These are phyloP conservation scores for Ochotona princeps DNA, from an alignment of 2,113 vertebrate species.

Conservation along the genomic window DNA sequence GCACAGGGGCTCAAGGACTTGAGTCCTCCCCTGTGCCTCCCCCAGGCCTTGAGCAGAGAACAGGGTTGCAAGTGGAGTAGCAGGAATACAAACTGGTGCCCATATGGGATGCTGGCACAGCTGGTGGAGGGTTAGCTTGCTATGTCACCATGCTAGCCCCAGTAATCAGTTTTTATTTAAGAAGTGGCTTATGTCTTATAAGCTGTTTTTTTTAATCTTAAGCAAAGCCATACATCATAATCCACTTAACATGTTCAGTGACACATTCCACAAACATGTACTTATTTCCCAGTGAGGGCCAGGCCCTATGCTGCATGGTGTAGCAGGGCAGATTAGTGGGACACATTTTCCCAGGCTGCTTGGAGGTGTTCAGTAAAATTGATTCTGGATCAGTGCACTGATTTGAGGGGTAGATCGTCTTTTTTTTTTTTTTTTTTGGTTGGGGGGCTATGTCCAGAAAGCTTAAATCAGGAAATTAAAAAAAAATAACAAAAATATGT, in stretches of 20 bases:
- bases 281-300: not conserved
- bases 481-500: not conserved
- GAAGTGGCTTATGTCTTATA: not conserved
- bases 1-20: too few relatives aligned
- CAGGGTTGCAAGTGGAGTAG: too few relatives aligned
- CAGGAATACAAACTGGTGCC: too few relatives aligned
- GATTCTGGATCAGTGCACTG: constrained; percentile 48
- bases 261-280: not conserved
- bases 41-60: too few relatives aligned
- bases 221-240: not conserved
- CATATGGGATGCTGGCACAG: too few relatives aligned
- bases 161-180: not conserved
- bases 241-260: not conserved
- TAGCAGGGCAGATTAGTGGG: not conserved
- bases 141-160: too few relatives aligned
- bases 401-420: constrained; percentile 39
- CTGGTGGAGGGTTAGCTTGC: too few relatives aligned
- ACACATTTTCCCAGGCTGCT: not conserved
- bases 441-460: constrained; percentile 9
- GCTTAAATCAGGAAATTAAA: not conserved
- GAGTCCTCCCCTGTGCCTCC: too few relatives aligned
- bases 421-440: constrained; percentile 46
- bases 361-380: not conserved
- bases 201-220: not conserved
- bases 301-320: not conserved